Evolutionary conservation across 92 coral and sea anemone genomes (phyloP), one percentile per base, ranked within the genome.

Genomic region (Zoanthus gigantus): DNA sequence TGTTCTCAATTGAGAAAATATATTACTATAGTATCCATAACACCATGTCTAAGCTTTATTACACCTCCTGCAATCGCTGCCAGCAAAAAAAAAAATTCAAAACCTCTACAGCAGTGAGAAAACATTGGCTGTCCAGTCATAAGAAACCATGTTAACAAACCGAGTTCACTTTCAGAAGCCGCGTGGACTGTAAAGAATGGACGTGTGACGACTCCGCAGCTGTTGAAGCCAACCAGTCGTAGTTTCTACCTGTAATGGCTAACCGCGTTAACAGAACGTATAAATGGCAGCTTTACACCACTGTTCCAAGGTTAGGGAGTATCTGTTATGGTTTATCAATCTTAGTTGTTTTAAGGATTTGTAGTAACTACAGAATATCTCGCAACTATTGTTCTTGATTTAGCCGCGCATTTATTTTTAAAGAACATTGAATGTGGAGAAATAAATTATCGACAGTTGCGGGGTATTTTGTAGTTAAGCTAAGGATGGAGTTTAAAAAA

Each of bases 251-350:
- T 46, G 17, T 31, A 74, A 74, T 74, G 58, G 78, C 78, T 74
- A 45, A 74, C 78, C 31, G 78, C 31, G 56, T 74, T 74, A 17
- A 45, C 57, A 45, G 78, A 74, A 9, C 78, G 78, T 74, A 2
- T 45, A 74, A 74, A 74, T 74, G 78, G 78, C 78, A 46, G 78
- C 57, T 74, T 74, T 74, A 74, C 78, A 74, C 78, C 58, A 45
- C 78, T 74, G 17, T 45, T 74, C 30, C 58, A 71, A 71, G 75
- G 75, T 71, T 29, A 67, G 34, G 42, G 46, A 32, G 31, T 71
- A 71, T 71, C 75, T 71, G 46, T 71, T 71, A 71, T 3, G 52
- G 77, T 34, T 72, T 72, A 16, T 72, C 74, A 30, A 69, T 69
- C 53, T 72, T 6, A 72, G 54, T 17, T 11, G 75, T 47, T 71